Base-by-base conservation (phyloP, 2,113 vertebrate species). In the Deroptyus accipitrinus region DNA sequence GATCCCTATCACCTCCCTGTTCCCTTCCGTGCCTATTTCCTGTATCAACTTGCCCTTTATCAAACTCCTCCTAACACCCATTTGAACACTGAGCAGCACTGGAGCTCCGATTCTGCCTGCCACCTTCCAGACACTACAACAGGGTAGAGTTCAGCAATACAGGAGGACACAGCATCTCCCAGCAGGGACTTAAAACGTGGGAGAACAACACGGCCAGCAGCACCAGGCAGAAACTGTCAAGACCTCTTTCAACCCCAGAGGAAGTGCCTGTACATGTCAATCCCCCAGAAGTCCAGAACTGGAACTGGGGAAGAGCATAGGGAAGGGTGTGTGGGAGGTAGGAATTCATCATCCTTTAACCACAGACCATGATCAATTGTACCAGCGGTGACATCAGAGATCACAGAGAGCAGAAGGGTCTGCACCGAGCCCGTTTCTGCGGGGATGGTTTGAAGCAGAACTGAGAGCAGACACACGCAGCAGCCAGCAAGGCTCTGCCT, bases 401-500 rank as follows among this genome's bases (percentile, higher is more conserved):
- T 42, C 31, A 30, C 55, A n/a, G 37, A 44, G 13, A 68, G 35
- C 6, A 0, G 1, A n/a, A 44, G 37, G 35, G 41, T 57, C 44
- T 46, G 55, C 37, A 39, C n/a, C 1, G 15, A 69, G 57, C 55
- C 3, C 0, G 14, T 70, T 76, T 39, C 63, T 31, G 39, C 54
- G 10, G 24, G 31, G 74, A 13, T 7, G 5, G 23, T 14, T 7
- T 33, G 48, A 57, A 27, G 33, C 68, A 63, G 63, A 64, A n/a
- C 28, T 13, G 15, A 3, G 33, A 75, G 44, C 0, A 4, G 28
- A 44, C 11, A 11, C 28, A 1, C 18, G 11, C 4, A 10, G 66
- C 49, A 77, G 37, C 37, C 68, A 33, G 25, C 1, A 6, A 55
- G 62, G 48, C 62, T 80, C 63, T 63, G 41, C 46, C 52, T 27